Percentiles rank a stretch among this genome's conserved stretches.
phyloP scores from a whole-genome alignment of 2,113 vertebrate genomes.

The Formicarius rufipectus region DNA sequence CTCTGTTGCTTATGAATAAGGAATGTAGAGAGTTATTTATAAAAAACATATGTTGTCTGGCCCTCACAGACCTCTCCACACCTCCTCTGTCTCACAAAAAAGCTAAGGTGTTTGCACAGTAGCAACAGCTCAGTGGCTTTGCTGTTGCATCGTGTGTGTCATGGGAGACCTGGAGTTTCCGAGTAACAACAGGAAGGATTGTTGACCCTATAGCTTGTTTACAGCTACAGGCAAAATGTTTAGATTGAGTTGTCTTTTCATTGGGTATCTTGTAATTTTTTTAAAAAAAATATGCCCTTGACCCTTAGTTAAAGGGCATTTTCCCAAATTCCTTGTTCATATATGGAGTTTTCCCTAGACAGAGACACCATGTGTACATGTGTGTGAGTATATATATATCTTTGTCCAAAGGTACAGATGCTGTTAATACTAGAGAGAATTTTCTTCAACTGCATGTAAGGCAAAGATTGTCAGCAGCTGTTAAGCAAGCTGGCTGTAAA shows the following conservation, averaged over 20 bases:
- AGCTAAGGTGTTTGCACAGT: not conserved
- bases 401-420: not conserved
- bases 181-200: not conserved
- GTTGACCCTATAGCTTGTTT: not conserved
- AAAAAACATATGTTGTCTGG: not conserved
- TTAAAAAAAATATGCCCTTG: not conserved
- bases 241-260: not conserved
- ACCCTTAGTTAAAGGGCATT: not conserved
- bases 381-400: not conserved
- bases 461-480: constrained; percentile 35
- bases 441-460: not conserved
- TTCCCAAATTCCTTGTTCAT: not conserved
- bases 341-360: not conserved
- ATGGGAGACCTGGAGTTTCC: not conserved
- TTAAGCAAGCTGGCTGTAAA: constrained; percentile 34
- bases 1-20: not conserved
- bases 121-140: not conserved
- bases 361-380: not conserved
- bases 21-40: not conserved
- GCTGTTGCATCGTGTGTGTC: not conserved
- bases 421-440: not conserved
- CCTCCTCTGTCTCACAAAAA: not conserved
- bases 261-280: not conserved
- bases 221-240: not conserved
- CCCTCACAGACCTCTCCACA: not conserved